Percentiles rank a stretch among this genome's conserved stretches.
Conservation (phyloP, 2,113 vertebrate species). For the Onychorhynchus coronatus region DNA sequence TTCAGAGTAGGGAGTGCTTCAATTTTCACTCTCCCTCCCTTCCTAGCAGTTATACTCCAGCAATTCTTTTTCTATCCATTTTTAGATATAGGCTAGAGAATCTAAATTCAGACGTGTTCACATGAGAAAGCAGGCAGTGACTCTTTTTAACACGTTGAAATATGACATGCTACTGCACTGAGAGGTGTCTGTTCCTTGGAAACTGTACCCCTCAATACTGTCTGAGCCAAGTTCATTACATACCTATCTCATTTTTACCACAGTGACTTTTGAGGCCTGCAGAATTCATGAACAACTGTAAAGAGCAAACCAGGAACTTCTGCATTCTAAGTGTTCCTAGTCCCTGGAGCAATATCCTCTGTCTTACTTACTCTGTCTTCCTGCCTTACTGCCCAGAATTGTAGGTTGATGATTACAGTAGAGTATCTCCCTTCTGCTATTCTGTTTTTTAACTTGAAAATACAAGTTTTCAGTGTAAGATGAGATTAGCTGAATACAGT, state of each 20-base stretch:
- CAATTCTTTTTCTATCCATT: background rate
- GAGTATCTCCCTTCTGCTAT: background rate
- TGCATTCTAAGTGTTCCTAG: background rate
- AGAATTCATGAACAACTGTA: background rate
- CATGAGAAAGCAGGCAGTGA: background rate
- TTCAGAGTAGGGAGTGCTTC: background rate
- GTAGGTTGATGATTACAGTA: background rate
- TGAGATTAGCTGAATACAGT: background rate
- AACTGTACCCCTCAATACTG: background rate
- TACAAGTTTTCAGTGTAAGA: background rate
- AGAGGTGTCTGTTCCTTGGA: conserved; percentile 18
- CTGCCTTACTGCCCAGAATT: background rate
- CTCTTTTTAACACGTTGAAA: conserved; percentile 12
- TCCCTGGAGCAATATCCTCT: background rate
- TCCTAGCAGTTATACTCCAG: background rate
- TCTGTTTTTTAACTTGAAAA: background rate
- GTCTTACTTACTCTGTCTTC: background rate
- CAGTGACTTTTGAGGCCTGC: background rate
- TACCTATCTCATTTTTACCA: background rate
- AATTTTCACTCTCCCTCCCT: background rate
- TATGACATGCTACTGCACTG: background rate
- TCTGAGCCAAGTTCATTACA: background rate
- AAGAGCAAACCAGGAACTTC: background rate
- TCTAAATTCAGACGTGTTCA: conserved; percentile 29
- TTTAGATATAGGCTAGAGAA: background rate